Percentiles rank a stretch among this genome's conserved stretches.
Evolutionary conservation across 2,113 vertebrate genomes (phyloP).

Genomic region (Apodemus sylvaticus): DNA sequence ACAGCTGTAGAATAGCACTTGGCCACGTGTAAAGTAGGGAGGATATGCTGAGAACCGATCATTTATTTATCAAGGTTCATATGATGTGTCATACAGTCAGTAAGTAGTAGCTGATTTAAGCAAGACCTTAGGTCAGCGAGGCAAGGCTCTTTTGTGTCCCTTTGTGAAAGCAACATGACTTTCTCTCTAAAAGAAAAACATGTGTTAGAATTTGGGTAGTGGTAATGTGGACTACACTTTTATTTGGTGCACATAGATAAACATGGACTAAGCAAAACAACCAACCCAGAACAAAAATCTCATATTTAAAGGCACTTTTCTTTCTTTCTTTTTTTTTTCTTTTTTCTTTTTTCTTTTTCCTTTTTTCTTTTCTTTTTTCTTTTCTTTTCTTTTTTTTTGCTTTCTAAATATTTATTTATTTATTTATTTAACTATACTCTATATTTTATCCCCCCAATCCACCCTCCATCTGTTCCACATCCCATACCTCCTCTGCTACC

Average conservation of each 20-base stretch:
- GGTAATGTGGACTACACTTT: background rate
- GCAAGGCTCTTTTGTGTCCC: background rate
- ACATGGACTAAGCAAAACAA: background rate
- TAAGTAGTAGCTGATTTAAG: background rate
- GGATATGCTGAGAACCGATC: background rate
- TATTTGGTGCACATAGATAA: background rate
- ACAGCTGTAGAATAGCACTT: background rate
- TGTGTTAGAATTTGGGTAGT: background rate
- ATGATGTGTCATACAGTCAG: no score
- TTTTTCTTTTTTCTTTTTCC: no score
- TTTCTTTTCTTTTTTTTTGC: no score
- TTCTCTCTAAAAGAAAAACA: background rate
- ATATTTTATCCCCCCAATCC: no score
- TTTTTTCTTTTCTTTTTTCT: no score
- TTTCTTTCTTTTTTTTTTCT: no score
- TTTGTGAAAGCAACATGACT: background rate
- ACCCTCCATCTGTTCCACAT: no score
- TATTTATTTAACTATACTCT: no score
- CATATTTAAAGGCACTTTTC: no score
- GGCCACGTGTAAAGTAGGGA: background rate
- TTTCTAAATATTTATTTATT: no score
- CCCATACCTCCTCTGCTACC: no score
- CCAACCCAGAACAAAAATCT: no score
- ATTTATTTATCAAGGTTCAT: background rate
- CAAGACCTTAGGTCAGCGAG: background rate